Evolutionary conservation across 2,888 invertebrate genomes (phyloP), one percentile per base, ranked within the genome.

Genomic region (Hypomecis punctinalis): DNA sequence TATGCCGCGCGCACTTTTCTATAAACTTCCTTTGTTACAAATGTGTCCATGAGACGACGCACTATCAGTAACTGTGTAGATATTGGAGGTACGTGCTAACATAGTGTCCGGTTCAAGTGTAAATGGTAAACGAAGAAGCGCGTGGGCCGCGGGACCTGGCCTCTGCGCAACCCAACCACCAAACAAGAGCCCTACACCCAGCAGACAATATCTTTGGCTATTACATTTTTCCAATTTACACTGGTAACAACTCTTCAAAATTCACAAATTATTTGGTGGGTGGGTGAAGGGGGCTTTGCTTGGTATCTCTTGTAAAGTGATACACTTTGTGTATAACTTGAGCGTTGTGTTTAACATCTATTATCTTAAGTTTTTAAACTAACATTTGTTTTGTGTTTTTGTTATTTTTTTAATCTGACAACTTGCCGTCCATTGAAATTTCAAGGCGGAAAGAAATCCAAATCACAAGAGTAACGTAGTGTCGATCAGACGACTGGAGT

Each of bases 251-350:
- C 60, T 60, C 75, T 84, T 85, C 81, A 77, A 89, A 88, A 90
- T 89, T 89, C 63, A 78, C 67, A 70, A 81, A 80, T 76, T 76
- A 86, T 92, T 93, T 93, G 93, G 93, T 93, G 93, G 93, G 89
- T 93, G 93, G 93, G 93, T 92, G 92, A 90, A 91, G 90, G 93
- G 91, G 93, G 93, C 93, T 93, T 93, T 93, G 93, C 93, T 93
- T 93, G 93, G 93, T 93, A 93, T 93, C 93, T 93, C 93, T 77
- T 66, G 65, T 58, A 55, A 56, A 61, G 53, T 60, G 61, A 66
- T 61, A 66, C 65, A 66, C 66, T 63, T 61, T 61, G 59, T 65
- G 59, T 63, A 66, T 65, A 53, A 36, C 47, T 43, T 43, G 51
- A 63, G 64, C 63, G 59, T 73, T 76, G 71, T 70, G 69, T 70